Conservation (phyloP, 2,888 invertebrate genomes). For the Chrysolina oricalcia region DNA sequence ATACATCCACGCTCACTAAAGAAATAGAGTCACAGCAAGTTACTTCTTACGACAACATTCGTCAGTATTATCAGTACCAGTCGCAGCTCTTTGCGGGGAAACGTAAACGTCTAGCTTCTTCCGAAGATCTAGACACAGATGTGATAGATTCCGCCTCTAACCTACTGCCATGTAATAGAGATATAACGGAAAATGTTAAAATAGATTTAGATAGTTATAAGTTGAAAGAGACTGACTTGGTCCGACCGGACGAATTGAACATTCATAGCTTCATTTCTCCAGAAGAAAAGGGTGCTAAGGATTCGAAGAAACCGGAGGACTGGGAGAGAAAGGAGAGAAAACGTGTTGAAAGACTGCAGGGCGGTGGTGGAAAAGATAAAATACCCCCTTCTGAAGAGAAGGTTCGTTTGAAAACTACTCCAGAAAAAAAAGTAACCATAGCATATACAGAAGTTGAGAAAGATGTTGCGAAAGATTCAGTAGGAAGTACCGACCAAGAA, state of each 20-base stretch:
- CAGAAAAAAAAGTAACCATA: slow-evolving; percentile 59
- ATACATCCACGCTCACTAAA: slow-evolving; percentile 49
- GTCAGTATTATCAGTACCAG: slow-evolving; percentile 68
- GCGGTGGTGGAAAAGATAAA: slow-evolving; percentile 69
- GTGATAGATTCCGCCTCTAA: slow-evolving; percentile 72
- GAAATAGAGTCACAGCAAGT: slow-evolving; percentile 67
- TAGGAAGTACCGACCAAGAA: slow-evolving; percentile 44
- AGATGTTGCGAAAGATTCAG: slow-evolving; percentile 38
- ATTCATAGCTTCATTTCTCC: slow-evolving; percentile 64
- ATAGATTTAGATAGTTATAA: slow-evolving; percentile 66
- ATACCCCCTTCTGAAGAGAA: slow-evolving; percentile 59
- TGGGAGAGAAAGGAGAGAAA: slow-evolving; percentile 70
- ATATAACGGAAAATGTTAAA: slow-evolving; percentile 69
- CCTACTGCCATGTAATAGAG: slow-evolving; percentile 63
- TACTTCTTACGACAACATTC: slow-evolving; percentile 67
- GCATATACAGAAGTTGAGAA: slow-evolving; percentile 53
- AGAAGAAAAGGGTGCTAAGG: slow-evolving; percentile 71
- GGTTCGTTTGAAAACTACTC: slow-evolving; percentile 59
- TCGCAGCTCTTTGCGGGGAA: slow-evolving; percentile 65
- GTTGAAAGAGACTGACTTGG: slow-evolving; percentile 63
- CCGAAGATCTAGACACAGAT: slow-evolving; percentile 69
- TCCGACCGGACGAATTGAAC: slow-evolving; percentile 65
- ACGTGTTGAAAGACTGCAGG: slow-evolving; percentile 69
- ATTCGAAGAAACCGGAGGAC: slow-evolving; percentile 71
- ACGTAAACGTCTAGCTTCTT: slow-evolving; percentile 70